phyloP scores from a whole-genome alignment of 2,888 invertebrate genomes.

The Luffia ferchaultella region DNA sequence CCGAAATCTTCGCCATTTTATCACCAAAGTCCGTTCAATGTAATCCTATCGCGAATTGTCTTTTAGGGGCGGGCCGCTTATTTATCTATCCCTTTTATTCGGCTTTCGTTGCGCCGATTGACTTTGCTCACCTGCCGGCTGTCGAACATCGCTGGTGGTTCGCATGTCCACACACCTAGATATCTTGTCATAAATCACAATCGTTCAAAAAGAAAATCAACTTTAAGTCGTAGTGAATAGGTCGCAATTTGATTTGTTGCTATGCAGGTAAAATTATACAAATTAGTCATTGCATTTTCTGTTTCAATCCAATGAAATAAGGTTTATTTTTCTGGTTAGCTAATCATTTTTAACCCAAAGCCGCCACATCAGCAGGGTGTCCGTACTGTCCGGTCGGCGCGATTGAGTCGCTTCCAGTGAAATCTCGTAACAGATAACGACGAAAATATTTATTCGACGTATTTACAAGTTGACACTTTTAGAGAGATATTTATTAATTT shows the following conservation, averaged over 20 bases:
- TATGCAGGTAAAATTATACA: too few species aligned
- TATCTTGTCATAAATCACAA: not conserved
- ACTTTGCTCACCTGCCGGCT: not conserved
- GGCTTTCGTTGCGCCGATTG: not conserved
- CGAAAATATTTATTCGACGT: slow-evolving; percentile 2
- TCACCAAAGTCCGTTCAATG: not conserved
- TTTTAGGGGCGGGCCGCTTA: not conserved
- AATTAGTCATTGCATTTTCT: too few species aligned
- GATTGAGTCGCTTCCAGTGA: slow-evolving; percentile 43
- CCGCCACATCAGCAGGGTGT: not conserved
- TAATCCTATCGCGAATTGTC: not conserved
- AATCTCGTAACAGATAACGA: slow-evolving; percentile 16
- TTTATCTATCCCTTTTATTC: not conserved
- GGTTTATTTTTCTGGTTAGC: too few species aligned
- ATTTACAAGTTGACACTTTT: not conserved
- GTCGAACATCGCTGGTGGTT: not conserved
- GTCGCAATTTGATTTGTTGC: too few species aligned
- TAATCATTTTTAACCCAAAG: not conserved
- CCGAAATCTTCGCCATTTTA: not conserved
- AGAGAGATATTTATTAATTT: not conserved
- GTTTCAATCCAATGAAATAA: too few species aligned
- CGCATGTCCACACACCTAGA: not conserved
- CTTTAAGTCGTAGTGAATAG: too few species aligned
- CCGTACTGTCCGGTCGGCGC: slow-evolving; percentile 23
- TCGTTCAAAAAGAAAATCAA: not conserved